Conservation (phyloP, 2,797 vertebrate genomes). For the Bucorvus abyssinicus region DNA sequence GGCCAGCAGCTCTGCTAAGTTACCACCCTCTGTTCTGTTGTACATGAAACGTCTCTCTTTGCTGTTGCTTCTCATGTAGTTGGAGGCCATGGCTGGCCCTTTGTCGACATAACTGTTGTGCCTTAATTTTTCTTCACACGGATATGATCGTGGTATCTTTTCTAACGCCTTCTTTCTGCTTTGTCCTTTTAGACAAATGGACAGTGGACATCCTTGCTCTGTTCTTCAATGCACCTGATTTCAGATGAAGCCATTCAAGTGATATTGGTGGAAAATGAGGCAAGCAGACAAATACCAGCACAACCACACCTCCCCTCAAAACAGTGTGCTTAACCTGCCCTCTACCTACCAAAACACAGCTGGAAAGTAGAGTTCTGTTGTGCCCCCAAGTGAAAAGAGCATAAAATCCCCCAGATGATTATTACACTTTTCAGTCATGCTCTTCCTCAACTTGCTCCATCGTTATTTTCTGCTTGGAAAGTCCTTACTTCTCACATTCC, state of each 20-base stretch:
- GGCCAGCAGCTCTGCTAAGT: neutral
- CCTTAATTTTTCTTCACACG: neutral
- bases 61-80: neutral
- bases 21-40: neutral
- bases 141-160: neutral
- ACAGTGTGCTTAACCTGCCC: neutral
- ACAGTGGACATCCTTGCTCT: neutral
- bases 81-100: neutral
- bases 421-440: neutral
- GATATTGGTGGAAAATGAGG: neutral
- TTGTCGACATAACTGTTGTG: neutral
- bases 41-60: neutral
- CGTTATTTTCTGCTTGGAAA: neutral
- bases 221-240: neutral
- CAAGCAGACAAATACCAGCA: neutral
- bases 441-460: neutral
- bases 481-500: neutral
- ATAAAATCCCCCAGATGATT: neutral
- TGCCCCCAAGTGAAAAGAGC: neutral
- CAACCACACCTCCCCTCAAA: neutral
- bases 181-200: neutral
- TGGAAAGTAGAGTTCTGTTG: neutral
- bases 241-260: neutral
- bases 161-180: neutral
- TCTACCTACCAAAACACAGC: neutral